Base-by-base conservation (phyloP, 1,140 invertebrate species). In the Neodiprion pinetum region DNA sequence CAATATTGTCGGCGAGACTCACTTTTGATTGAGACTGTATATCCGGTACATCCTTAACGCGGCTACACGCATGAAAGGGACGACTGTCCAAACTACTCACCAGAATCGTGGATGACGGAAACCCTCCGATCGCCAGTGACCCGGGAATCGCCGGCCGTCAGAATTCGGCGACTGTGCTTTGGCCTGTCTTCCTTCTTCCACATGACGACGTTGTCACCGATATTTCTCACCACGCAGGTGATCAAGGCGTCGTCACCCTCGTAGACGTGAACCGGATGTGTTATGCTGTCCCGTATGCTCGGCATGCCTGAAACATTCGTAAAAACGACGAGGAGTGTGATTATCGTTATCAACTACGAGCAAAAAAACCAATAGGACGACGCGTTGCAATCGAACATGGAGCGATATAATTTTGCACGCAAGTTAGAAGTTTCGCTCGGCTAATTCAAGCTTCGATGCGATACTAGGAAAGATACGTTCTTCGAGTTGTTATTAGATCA, bases 161-260 rank as follows among this genome's bases (percentile, higher is more conserved):
- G 86, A n/a, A 94, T 90, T 28, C 88, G 82, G 9, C 80, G 83
- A 72, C 88, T 87, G 78, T 89, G 87, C 48, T 88, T 77, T 77
- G 92, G 91, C n/a, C 90, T 86, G 77, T 93, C 91, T 72, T 90
- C 90, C 75, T 92, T 92, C 78, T 93, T 91, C 91, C 93, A 94
- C 90, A 94, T 91, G 7, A 95, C 90, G 8, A 94, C 93, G 76
- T 92, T 91, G 11, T 91, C 88, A 4, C 90, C 91, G 11, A 92
- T 91, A 65, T 93, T 91, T 40, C 92, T 89, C 9, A 95, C 93
- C 23, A 95, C 93, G 82, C 94, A 95, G 2, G 94, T 95, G 17
- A 95, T 87, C 12, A 95, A 85, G 10, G 93, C 94, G 81, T 95
- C 93, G 75, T 94, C 93, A 7, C 93, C 93, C 81, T 93, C 92